These are phyloP conservation scores for Leuciscus idus DNA, from an alignment of 2,113 vertebrate genomes.

Conservation along the genomic window DNA sequence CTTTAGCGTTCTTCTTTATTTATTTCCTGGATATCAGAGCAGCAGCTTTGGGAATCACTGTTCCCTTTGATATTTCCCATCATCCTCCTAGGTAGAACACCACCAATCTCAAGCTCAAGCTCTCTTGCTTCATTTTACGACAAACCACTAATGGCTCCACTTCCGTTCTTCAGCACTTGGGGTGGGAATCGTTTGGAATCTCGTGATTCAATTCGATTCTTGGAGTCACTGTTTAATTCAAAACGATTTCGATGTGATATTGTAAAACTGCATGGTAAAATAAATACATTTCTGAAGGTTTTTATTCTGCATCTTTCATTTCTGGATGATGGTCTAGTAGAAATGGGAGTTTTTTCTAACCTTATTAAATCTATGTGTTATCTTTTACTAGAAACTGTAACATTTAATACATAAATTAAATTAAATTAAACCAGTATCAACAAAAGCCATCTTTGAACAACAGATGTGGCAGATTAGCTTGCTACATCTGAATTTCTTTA, in stretches of 20 bases:
- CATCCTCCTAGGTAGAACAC: conserved; percentile 32
- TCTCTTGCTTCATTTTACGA: conserved; percentile 37
- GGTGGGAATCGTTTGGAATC: too few species aligned
- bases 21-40: conserved; percentile 61
- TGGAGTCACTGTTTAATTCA: too few species aligned
- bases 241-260: neutral
- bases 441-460: neutral
- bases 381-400: neutral
- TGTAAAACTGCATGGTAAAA: neutral
- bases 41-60: conserved; percentile 56
- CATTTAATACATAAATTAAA: neutral
- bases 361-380: neutral
- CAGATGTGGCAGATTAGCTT: neutral
- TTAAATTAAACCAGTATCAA: neutral
- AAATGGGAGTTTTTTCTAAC: neutral
- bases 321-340: neutral
- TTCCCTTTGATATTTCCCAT: conserved; percentile 51
- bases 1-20: conserved; percentile 62
- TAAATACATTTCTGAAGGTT: neutral
- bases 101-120: neutral
- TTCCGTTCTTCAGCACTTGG: neutral
- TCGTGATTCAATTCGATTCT: too few species aligned
- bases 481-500: neutral
- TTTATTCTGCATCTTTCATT: neutral
- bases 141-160: conserved; percentile 37